Base-by-base conservation (phyloP, 2,888 invertebrate species). In the Nipponacmea schrenckii region DNA sequence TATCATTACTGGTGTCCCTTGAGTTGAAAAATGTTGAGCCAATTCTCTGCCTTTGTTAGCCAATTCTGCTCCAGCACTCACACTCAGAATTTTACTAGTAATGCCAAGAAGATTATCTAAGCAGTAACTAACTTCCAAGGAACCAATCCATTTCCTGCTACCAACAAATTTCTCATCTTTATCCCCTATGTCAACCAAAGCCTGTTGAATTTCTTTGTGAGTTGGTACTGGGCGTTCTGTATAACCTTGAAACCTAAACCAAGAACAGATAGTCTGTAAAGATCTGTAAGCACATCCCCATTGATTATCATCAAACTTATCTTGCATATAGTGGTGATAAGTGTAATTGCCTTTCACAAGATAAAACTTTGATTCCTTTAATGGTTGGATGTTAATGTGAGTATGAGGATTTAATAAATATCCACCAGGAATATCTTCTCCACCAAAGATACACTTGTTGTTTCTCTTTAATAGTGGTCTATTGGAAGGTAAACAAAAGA, bases 231-330 rank as follows among this genome's bases (percentile, higher is more conserved):
- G 90, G 67, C 91, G 91, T 65, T 93, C 83, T 26, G 89, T 88
- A 80, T 90, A 90, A 26, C 89, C 90, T 78, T 90, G 90, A 46
- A 86, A 81, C 45, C 92, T 92, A 87, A 95, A 97, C 99, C 99
- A 99, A 0, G 98, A 98, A 78, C 95, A 93, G 77, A 99, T 92
- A 0, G 98, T 98, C 90, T 99, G 99, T 84, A 99, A 91, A 0
- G 98, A 98, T 74, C 99, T 92, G 87, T 99, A 99, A 0, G 99
- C 99, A 90, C 99, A 99, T 5, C 99, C 99, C 99, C 99, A 99
- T n/a, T 97, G 97, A 88, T 94, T 94, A 85, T 99, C 99, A 89
- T 98, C 94, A 87, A 96, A 93, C 79, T 93, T 92, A 85, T 98
- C 94, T 81, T 89, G 89, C 93, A 96, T 94, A 89, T 99, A 99